These are phyloP conservation scores for Geotrupes spiniger DNA, from an alignment of 2,888 invertebrate species.

Conservation along the genomic window DNA sequence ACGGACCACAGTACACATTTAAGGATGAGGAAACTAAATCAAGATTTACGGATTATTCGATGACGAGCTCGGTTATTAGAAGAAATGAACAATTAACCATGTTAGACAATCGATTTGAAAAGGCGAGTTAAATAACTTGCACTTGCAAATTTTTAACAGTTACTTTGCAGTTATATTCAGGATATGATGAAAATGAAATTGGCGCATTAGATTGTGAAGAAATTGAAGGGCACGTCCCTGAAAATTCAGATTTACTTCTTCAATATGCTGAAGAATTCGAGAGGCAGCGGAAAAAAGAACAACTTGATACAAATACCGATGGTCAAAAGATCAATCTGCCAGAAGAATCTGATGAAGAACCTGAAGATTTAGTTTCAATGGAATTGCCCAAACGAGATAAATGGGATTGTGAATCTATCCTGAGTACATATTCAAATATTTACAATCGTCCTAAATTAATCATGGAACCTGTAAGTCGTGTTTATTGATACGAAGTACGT, in stretches of 20 bases:
- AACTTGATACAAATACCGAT: constrained; percentile 55
- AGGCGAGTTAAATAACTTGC: constrained; percentile 53
- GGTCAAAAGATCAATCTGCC: constrained; percentile 37
- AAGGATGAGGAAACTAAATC: constrained; percentile 78
- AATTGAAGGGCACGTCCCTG: constrained; percentile 75
- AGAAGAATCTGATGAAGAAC: constrained; percentile 43
- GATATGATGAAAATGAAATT: constrained; percentile 85
- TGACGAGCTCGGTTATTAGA: constrained; percentile 86
- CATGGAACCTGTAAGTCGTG: constrained; percentile 63
- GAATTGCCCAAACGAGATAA: constrained; percentile 65
- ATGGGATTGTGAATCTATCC: constrained; percentile 90
- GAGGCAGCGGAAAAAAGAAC: constrained; percentile 54
- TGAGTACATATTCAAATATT: constrained; percentile 86
- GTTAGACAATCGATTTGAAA: constrained; percentile 86
- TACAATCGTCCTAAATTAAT: constrained; percentile 92
- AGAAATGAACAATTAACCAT: constrained; percentile 79
- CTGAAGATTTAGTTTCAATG: constrained; percentile 59
- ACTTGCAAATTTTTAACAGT: no score
- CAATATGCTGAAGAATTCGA: constrained; percentile 75
- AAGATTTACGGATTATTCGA: constrained; percentile 88
- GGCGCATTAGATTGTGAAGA: constrained; percentile 89
- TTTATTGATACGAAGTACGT: no score
- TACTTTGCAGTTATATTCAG: constrained; percentile 63
- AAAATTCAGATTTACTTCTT: constrained; percentile 67
- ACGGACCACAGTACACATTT: constrained; percentile 51